These are phyloP conservation scores for Elegia similella DNA, from an alignment of 2,888 invertebrate species.

Conservation along the genomic window DNA sequence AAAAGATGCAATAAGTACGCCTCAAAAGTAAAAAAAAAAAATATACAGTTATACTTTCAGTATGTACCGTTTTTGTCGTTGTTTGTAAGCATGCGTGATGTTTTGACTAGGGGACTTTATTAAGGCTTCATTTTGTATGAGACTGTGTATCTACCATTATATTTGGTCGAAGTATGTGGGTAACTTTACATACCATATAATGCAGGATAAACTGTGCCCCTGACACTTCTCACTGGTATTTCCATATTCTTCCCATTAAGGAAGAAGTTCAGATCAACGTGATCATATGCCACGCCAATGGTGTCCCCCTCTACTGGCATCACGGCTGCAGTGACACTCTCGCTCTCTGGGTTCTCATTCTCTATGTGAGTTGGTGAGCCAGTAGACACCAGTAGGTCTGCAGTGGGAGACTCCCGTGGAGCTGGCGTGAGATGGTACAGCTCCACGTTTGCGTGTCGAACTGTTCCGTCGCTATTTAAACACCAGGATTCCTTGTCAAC, in stretches of 20 bases:
- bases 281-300: conserved; percentile 96
- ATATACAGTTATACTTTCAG: too few species aligned
- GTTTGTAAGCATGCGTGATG: too few species aligned
- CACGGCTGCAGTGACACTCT: conserved; percentile 47
- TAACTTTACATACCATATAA: conserved; percentile 88
- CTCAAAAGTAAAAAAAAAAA: too few species aligned
- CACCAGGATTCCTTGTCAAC: conserved; percentile 96
- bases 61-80: too few species aligned
- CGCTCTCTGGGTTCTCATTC: conserved; percentile 54
- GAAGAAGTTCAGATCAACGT: conserved; percentile 96
- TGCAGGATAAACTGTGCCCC: conserved; percentile 94
- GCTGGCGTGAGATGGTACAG: conserved; percentile 83
- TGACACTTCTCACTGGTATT: conserved; percentile 92
- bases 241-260: conserved; percentile 95
- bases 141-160: too few species aligned
- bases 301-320: conserved; percentile 96
- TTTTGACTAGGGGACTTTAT: too few species aligned
- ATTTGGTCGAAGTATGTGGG: too few species aligned
- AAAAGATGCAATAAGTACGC: too few species aligned
- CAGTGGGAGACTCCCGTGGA: conserved; percentile 65
- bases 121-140: too few species aligned
- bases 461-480: conserved; percentile 92
- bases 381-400: conserved; percentile 66
- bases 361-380: conserved; percentile 53
- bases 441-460: conserved; percentile 92